These are phyloP conservation scores for Omphaloscelis lunosa DNA, from an alignment of 2,888 invertebrate species.

Conservation along the genomic window DNA sequence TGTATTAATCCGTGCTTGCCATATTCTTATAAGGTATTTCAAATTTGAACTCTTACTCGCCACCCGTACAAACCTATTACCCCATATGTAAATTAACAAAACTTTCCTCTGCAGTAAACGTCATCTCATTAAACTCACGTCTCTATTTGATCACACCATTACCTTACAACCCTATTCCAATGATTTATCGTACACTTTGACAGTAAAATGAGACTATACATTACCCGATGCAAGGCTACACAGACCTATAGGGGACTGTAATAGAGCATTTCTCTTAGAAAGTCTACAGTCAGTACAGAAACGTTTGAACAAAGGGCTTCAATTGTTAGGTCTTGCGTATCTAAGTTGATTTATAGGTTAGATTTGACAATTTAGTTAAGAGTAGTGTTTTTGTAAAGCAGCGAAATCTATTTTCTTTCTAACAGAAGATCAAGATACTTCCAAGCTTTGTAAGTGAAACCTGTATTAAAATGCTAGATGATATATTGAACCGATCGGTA, in stretches of 20 bases:
- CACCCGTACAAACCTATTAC: no score
- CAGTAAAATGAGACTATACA: slow-evolving; percentile 64
- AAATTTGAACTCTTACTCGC: no score
- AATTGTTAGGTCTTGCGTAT: slow-evolving; percentile 14
- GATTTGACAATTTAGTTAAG: slow-evolving; percentile 32
- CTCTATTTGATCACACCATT: slow-evolving; percentile 11
- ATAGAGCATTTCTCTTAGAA: slow-evolving; percentile 60
- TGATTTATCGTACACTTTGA: slow-evolving; percentile 59
- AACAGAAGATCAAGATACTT: not conserved
- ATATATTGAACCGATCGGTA: not conserved
- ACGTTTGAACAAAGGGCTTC: slow-evolving; percentile 42
- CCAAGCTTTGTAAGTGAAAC: not conserved
- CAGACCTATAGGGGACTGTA: slow-evolving; percentile 6
- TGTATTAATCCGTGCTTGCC: no score
- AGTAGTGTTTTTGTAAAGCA: not conserved
- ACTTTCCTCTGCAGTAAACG: not conserved
- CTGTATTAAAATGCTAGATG: not conserved
- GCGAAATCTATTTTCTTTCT: not conserved
- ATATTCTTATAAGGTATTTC: no score
- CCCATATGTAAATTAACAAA: not conserved
- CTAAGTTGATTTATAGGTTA: slow-evolving; percentile 39
- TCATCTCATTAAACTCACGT: not conserved
- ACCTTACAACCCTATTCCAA: slow-evolving; percentile 45
- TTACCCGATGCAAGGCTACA: slow-evolving; percentile 46
- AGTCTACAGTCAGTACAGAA: slow-evolving; percentile 45